Conservation (phyloP, 2,113 vertebrate species). For the Passer montanus region DNA sequence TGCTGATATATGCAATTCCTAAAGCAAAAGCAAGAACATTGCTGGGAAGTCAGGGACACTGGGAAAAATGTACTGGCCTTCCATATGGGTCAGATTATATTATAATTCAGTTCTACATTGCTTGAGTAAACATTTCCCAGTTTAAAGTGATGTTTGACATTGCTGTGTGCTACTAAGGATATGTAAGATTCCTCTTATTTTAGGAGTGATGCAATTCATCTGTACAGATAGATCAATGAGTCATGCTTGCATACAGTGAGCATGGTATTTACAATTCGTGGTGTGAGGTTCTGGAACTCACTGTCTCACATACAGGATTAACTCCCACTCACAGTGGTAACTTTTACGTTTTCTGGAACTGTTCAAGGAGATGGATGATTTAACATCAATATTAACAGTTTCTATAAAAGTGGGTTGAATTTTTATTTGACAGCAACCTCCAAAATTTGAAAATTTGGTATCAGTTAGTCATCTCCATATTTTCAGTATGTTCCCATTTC, state of each 20-base stretch:
- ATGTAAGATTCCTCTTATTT: background rate
- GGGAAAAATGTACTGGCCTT: background rate
- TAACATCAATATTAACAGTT: constrained; percentile 22
- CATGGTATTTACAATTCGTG: background rate
- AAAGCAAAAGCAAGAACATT: background rate
- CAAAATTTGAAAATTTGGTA: background rate
- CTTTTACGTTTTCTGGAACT: background rate
- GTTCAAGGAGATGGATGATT: background rate
- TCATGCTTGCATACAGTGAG: background rate
- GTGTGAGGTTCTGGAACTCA: background rate
- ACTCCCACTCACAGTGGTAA: background rate
- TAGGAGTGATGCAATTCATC: background rate
- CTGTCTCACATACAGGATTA: background rate
- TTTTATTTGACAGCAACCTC: background rate
- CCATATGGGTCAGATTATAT: background rate
- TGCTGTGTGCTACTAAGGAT: background rate
- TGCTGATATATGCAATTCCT: background rate
- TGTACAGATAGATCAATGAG: background rate
- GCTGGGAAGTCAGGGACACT: background rate
- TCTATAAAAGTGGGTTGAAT: background rate
- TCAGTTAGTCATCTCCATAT: background rate
- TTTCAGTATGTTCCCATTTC: background rate
- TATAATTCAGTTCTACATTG: background rate
- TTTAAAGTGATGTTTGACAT: background rate
- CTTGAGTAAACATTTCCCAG: background rate